Base-by-base conservation (phyloP, 2,797 vertebrate genomes). In the Sandelia bainsii region DNA sequence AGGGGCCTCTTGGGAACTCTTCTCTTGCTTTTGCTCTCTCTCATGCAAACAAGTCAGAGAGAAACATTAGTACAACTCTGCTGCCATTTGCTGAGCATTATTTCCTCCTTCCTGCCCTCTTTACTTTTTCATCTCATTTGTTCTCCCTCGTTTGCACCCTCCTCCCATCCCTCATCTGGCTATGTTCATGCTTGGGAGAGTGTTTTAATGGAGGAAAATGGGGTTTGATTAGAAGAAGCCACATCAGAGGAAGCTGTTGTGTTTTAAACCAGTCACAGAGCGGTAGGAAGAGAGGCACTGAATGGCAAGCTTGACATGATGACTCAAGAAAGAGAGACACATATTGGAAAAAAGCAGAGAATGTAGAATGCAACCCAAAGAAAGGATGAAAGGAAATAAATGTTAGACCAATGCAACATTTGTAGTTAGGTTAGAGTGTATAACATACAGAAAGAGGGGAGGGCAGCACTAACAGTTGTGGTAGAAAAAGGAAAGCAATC, bases 201-300 rank as follows among this genome's bases (percentile, higher is more conserved):
- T 32, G 62, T 85, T 90, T 87, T 87, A 85, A 87, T 86, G 77
- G 82, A 84, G 69, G 69, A 83, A 86, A 88, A 89, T 82, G 61
- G 61, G 69, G 73, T 79, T 89, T 92, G 79, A 87, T 93, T 88
- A 87, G 88, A 86, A 89, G 84, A 70, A 80, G 62, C 56, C 73
- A 73, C 82, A 85, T 89, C 72, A 84, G 75, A 89, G 79, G 79
- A 64, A 72, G 71, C 63, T 49, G 57, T 52, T 81, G 75, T 75
- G 79, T 59, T 84, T 63, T 65, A 76, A 85, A 82, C 54, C 59
- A 53, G 81, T 69, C 70, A 40, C 61, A 65, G 72, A 83, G 75
- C 54, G 39, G 51, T 60, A 62, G 79, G 81, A 82, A 77, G 76
- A 3, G 10, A 73, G 40, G 61, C 51, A 2, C 58, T 68, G 73